A percentile compares a stretch with the other conserved stretches of the same genome.
Evolutionary conservation across 2,797 vertebrate genomes (phyloP).

Genomic region (Enteromius fasciolatus): DNA sequence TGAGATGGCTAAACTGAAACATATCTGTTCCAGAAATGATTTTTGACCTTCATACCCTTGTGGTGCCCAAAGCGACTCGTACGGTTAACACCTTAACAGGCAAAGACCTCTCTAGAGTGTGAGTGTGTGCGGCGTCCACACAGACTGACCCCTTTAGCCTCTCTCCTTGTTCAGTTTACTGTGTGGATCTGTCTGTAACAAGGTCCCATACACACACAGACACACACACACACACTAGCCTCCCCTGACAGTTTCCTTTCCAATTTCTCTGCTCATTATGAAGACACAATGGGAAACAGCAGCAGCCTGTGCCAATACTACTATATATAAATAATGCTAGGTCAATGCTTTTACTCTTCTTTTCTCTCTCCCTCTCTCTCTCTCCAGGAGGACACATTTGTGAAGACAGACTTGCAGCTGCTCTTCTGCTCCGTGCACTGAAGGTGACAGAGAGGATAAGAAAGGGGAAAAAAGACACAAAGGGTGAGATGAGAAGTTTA

Average conservation of each 20-base stretch:
- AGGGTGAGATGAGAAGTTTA: conserved; percentile 67
- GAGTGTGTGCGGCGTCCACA: conserved; percentile 50
- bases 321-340: conserved; percentile 84
- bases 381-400: conserved; percentile 21
- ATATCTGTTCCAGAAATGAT: conserved; percentile 68
- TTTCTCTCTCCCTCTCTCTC: conserved; percentile 45
- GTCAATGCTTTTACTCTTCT: conserved; percentile 75
- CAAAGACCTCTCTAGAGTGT: conserved; percentile 41
- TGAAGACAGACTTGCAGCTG: conserved; percentile 53
- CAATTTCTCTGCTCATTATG: conserved; percentile 74
- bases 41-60: conserved; percentile 76
- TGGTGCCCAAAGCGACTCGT: conserved; percentile 70
- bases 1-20: background rate
- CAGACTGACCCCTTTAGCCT: conserved; percentile 62
- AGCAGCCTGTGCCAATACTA: conserved; percentile 74
- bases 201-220: conserved; percentile 54
- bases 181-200: conserved; percentile 61
- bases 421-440: conserved; percentile 64
- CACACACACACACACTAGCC: conserved; percentile 44
- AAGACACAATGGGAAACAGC: conserved; percentile 78
- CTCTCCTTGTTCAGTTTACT: conserved; percentile 71
- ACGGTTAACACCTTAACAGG: conserved; percentile 71
- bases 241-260: conserved; percentile 70
- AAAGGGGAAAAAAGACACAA: background rate
- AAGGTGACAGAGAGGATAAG: conserved; percentile 50